phyloP scores from a whole-genome alignment of 2,113 vertebrate species.

The Struthio camelus region DNA sequence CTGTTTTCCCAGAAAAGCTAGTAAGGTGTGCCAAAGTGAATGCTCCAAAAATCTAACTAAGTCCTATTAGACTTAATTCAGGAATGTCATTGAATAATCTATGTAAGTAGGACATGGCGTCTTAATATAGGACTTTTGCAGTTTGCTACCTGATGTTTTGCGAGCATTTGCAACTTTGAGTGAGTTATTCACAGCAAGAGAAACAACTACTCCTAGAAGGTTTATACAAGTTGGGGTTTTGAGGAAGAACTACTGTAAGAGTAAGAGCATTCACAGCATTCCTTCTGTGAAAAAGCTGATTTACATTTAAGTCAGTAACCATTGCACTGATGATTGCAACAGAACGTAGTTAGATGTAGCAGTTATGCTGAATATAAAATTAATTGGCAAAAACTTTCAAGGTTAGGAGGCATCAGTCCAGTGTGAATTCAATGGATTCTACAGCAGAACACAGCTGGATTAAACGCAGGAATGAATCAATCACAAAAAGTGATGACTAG shows the following conservation, averaged over 20 bases:
- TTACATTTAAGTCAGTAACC: constrained; percentile 28
- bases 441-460: neutral
- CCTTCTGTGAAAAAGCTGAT: constrained; percentile 32
- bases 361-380: neutral
- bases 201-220: neutral
- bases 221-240: neutral
- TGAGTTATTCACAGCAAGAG: neutral
- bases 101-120: neutral
- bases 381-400: constrained; percentile 51
- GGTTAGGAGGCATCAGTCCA: neutral
- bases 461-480: neutral
- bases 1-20: constrained; percentile 15
- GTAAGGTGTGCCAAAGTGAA: neutral
- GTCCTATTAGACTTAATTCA: neutral
- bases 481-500: neutral
- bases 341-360: neutral
- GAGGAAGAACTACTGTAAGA: constrained; percentile 13
- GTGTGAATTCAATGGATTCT: constrained; percentile 8
- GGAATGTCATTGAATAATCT: neutral
- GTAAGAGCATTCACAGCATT: neutral
- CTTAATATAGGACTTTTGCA: neutral
- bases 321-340: neutral
- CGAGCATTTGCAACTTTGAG: neutral
- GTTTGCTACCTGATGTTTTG: neutral
- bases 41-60: neutral